Evolutionary conservation across 2,113 vertebrate species (phyloP), one percentile per base, ranked within the genome.

Genomic region (Urocolius indicus): DNA sequence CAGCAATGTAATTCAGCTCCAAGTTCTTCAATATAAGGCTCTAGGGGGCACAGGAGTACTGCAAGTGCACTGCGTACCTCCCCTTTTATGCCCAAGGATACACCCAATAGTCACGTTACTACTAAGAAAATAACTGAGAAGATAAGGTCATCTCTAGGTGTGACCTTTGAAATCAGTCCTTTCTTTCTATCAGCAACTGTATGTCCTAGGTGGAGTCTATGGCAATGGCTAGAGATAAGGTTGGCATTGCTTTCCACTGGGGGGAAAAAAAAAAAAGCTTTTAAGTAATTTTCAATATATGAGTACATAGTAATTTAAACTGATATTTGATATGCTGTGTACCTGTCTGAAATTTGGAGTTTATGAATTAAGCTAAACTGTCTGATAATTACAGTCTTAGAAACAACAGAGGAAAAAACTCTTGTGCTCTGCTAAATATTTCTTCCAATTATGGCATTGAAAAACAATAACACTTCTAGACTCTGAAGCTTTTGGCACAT

Each of bases 31-130:
- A 2, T 49, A 24, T 9, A 72, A 36, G 82, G 79, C 94, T 94
- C 62, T 91, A 94, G 93, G 71, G 93, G 83, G 86, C 92, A 94
- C 77, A 90, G 87, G 66, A 91, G 77, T 63, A 84, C 74, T 67
- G 52, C 16, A 79, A 77, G 84, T 77, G 27, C 17, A 19, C 15
- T 24, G 2, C 13, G 16, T 15, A 15, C 21, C 18, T 88, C 59
- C 62, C 45, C 21, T 90, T 75, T 36, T 0, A 3, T n/a, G 21
- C 55, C 38, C n/a, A 45, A 59, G 34, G 59, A 9, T 67, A 41
- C 26, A 45, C 43, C 10, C 15, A 24, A 11, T 12, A 66, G 13
- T 14, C 29, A 30, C 20, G 22, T 41, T 51, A 22, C 13, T 36
- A 34, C 51, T 59, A 62, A 63, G 78, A 94, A 49, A 67, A 48